Conservation (phyloP, 2,888 invertebrate species). For the Dastarcus helophoroides region DNA sequence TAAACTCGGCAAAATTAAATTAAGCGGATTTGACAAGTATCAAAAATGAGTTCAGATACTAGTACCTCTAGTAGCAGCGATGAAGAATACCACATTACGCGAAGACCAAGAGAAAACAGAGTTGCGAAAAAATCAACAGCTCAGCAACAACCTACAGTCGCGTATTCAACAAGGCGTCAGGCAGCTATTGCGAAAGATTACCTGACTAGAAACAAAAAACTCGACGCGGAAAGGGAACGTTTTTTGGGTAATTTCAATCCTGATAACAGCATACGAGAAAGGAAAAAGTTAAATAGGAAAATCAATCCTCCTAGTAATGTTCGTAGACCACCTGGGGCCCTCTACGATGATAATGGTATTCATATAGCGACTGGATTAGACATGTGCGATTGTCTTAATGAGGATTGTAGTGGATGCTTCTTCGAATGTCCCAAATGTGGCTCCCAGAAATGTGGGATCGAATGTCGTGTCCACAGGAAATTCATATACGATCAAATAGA, state of each 20-base stretch:
- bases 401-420: slow-evolving; percentile 73
- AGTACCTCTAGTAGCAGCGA: slow-evolving; percentile 12
- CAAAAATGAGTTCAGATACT: slow-evolving; percentile 9
- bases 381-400: slow-evolving; percentile 75
- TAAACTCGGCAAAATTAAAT: no score
- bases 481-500: slow-evolving; percentile 69
- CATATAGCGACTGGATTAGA: slow-evolving; percentile 53
- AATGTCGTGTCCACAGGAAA: slow-evolving; percentile 67
- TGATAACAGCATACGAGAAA: slow-evolving; percentile 65
- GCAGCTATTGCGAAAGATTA: slow-evolving; percentile 15
- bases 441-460: slow-evolving; percentile 67
- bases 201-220: slow-evolving; percentile 8
- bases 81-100: slow-evolving; percentile 16
- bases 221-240: slow-evolving; percentile 21
- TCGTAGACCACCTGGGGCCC: slow-evolving; percentile 40
- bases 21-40: no score
- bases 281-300: slow-evolving; percentile 63
- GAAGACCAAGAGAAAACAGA: slow-evolving; percentile 13
- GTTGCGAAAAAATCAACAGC: slow-evolving; percentile 24
- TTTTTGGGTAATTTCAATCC: slow-evolving; percentile 57
- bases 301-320: slow-evolving; percentile 40
- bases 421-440: slow-evolving; percentile 64
- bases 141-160: slow-evolving; percentile 11
- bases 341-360: slow-evolving; percentile 62
- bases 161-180: slow-evolving; percentile 22